Base-by-base conservation (phyloP, 2,797 vertebrate species). In the Erethizon dorsatum region DNA sequence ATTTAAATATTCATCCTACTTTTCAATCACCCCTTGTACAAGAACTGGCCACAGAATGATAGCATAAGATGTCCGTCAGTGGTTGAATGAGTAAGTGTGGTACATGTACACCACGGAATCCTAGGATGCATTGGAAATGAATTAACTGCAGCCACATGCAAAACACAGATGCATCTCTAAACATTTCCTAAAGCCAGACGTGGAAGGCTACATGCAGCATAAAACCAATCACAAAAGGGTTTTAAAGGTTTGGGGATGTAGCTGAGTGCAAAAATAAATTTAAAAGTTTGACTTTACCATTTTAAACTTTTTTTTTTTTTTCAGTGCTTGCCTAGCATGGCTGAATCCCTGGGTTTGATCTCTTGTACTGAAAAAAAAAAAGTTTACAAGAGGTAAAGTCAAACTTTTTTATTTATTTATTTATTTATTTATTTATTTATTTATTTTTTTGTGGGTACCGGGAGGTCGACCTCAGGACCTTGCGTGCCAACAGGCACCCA, bases 91-190 rank as follows among this genome's bases (percentile, higher is more conserved):
- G 8, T 5, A 6, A 28, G 24, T 52, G 17, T 20, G 24, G 22
- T 75, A 47, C 4, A 28, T 1, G 15, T 71, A 1, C 2, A 0
- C 69, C 56, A 0, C 1, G 24, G 45, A 63, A 33, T 37, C 2
- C 41, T 6, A 1, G 4, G 5, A 65, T 33, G 45, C 37, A 1
- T 2, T 10, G 61, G 77, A n/a, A 31, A 33, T 20, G 33, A 73
- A 37, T 24, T n/a, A 31, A 37, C 56, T 5, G 2, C 8, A 24
- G 1, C 67, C 83, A 33, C 31, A 31, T 31, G 33, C 67, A 31
- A 41, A 63, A 28, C 12, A 14, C 2, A 61, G 33, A 2, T 10
- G 13, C 14, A 2, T 28, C 77, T 12, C 57, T 73, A 37, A 31
- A 67, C 75, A 41, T 18, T 67, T 56, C 28, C 33, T 50, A 73